Evolutionary conservation across 2,113 vertebrate genomes (phyloP).

Genomic region (Chaetorhynchus papuensis): DNA sequence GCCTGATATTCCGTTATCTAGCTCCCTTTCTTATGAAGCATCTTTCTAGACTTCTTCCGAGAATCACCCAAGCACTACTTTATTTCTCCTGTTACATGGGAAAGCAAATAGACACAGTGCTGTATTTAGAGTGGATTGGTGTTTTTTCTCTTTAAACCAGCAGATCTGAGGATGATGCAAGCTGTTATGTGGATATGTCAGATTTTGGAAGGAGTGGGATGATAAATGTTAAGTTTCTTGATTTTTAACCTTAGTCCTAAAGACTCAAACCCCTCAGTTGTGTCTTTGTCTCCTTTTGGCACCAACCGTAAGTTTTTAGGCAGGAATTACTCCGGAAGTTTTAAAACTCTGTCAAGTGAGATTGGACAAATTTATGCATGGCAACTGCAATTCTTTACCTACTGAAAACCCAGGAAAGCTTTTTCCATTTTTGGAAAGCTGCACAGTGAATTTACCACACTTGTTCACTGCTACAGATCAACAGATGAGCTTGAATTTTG

Average conservation of each 20-base stretch:
- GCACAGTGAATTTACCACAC: neutral
- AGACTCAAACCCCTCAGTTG: neutral
- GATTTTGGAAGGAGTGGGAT: neutral
- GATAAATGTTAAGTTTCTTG: neutral
- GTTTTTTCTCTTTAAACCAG: neutral
- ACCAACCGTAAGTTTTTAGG: neutral
- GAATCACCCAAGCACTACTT: neutral
- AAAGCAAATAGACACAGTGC: neutral
- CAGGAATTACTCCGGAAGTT: neutral
- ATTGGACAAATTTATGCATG: neutral
- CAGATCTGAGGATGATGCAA: neutral
- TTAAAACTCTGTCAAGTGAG: neutral
- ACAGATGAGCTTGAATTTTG: neutral
- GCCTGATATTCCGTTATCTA: neutral
- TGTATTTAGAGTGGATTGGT: neutral
- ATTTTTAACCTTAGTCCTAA: neutral
- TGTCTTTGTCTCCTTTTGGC: neutral
- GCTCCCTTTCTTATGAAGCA: neutral
- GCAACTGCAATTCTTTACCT: neutral
- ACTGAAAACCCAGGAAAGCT: neutral
- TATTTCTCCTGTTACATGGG: neutral
- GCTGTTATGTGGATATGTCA: neutral
- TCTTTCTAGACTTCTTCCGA: neutral
- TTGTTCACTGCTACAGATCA: neutral
- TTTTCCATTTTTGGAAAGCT: neutral